These are phyloP conservation scores for Mormyrus hasselquistii DNA, from an alignment of 2,797 vertebrate species.

Conservation along the genomic window DNA sequence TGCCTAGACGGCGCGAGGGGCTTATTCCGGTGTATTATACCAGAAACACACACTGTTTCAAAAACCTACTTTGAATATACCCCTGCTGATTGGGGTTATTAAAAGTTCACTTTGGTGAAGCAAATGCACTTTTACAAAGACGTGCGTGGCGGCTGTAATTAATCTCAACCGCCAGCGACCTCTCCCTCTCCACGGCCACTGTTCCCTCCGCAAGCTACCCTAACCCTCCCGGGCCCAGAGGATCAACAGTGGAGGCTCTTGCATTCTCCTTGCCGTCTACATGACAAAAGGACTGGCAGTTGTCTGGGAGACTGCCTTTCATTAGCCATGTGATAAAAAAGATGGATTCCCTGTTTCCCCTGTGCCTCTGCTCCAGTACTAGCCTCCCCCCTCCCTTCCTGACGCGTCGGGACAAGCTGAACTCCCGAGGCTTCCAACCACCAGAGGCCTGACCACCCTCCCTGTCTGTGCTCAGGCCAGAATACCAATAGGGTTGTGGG, in stretches of 20 bases:
- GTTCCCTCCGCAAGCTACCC: slow-evolving; percentile 26
- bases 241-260: slow-evolving; percentile 41
- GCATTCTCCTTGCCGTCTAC: slow-evolving; percentile 40
- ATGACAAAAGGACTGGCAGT: slow-evolving; percentile 63
- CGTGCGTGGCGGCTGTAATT: slow-evolving; percentile 46
- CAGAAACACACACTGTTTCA: slow-evolving; percentile 22
- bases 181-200: slow-evolving; percentile 30
- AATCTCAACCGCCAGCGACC: slow-evolving; percentile 51
- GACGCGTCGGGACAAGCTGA: slow-evolving; percentile 37
- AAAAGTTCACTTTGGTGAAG: slow-evolving; percentile 35
- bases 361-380: background rate
- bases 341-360: slow-evolving; percentile 57
- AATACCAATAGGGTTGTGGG: slow-evolving; percentile 48
- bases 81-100: slow-evolving; percentile 28
- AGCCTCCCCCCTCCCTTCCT: slow-evolving; percentile 25
- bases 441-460: slow-evolving; percentile 19
- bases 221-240: slow-evolving; percentile 34
- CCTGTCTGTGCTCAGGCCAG: slow-evolving; percentile 21
- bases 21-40: slow-evolving; percentile 25
- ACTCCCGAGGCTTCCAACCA: slow-evolving; percentile 32
- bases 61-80: slow-evolving; percentile 20
- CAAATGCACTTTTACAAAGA: slow-evolving; percentile 51
- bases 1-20: slow-evolving; percentile 18
- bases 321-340: slow-evolving; percentile 64
- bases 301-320: slow-evolving; percentile 61